phyloP scores from a whole-genome alignment of 2,113 vertebrate genomes.

The Benthochromis sp. region DNA sequence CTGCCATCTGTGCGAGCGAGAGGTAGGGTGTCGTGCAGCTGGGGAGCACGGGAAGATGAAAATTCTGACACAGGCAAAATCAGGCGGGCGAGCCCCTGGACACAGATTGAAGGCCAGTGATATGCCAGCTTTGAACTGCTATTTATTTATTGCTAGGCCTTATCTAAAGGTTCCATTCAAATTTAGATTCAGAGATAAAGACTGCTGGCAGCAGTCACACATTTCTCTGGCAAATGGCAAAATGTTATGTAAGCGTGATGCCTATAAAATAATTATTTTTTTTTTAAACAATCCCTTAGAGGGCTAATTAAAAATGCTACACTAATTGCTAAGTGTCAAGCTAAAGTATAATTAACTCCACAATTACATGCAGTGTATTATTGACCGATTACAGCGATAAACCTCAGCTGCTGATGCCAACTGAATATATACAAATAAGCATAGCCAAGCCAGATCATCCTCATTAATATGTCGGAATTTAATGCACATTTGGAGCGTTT shows the following conservation, averaged over 20 bases:
- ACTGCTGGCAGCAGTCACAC: background rate
- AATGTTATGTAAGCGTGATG: background rate
- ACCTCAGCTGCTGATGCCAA: constrained; percentile 3
- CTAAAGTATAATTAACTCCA: constrained; percentile 29
- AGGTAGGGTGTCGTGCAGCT: constrained; percentile 26
- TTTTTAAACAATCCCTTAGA: background rate
- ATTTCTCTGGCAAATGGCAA: constrained; percentile 13
- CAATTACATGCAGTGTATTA: constrained; percentile 25
- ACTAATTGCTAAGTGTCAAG: constrained; percentile 19
- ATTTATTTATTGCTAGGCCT: constrained; percentile 44
- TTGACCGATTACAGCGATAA: constrained; percentile 3
- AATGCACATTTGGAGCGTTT: constrained; percentile 1
- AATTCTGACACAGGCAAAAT: constrained; percentile 50
- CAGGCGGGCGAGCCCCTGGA: constrained; percentile 14
- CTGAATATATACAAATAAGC: constrained; percentile 1
- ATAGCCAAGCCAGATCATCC: background rate
- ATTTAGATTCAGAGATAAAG: constrained; percentile 15
- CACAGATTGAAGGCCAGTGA: constrained; percentile 24
- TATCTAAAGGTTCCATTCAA: constrained; percentile 27
- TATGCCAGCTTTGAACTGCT: constrained; percentile 42
- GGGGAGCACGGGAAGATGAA: constrained; percentile 54
- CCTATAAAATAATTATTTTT: background rate
- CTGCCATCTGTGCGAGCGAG: constrained; percentile 58
- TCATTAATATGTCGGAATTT: background rate
- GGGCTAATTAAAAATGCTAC: constrained; percentile 46